Base-by-base conservation (phyloP, 2,888 invertebrate species). In the Chamaedrilus cognettii region DNA sequence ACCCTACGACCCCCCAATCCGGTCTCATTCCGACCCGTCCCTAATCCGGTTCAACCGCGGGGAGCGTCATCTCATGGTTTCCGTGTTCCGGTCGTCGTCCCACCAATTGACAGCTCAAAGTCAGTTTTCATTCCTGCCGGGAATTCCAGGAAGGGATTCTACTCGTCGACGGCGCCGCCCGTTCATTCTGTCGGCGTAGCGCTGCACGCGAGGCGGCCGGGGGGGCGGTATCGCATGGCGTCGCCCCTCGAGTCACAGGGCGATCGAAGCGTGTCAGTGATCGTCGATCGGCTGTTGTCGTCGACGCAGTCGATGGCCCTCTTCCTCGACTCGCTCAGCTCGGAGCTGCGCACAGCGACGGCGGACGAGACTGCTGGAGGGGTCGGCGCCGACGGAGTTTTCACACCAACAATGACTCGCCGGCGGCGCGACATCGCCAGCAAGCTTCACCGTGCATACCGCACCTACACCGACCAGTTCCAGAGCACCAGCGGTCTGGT, bases 301-400 rank as follows among this genome's bases (percentile, higher is more conserved):
- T 56, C 59, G 26, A 70, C 72, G 23, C 60, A 69, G 50, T 70
- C 65, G n/a, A 61, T 72, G 67, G 58, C 57, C n/a, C 51, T 69
- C 55, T 63, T 69, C n/a, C 62, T 72, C 31, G 19, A 42, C 1
- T 69, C 70, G 0, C 64, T 72, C n/a, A 66, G 64, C 56, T 56
- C 69, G 5, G 65, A 70, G 31, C 28, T 67, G 33, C 52, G 64
- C n/a, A 15, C 61, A 23, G 57, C 56, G 23, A 49, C n/a, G 2
- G 33, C 7, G 15, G 7, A 51, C 7, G 58, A 58, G 7, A 11
- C 11, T 23, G 7, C 28, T 23, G 56, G 7, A 11, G 23, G 15
- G 7, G n/a, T 26, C 3, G 26, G 32, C 3, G 30, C 57, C 11
- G 23, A 34, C 64, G n/a, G 19, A 3, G 2, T 28, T 28, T 59